phyloP scores from a whole-genome alignment of 2,113 vertebrate genomes.

The Catharus bicknelli region DNA sequence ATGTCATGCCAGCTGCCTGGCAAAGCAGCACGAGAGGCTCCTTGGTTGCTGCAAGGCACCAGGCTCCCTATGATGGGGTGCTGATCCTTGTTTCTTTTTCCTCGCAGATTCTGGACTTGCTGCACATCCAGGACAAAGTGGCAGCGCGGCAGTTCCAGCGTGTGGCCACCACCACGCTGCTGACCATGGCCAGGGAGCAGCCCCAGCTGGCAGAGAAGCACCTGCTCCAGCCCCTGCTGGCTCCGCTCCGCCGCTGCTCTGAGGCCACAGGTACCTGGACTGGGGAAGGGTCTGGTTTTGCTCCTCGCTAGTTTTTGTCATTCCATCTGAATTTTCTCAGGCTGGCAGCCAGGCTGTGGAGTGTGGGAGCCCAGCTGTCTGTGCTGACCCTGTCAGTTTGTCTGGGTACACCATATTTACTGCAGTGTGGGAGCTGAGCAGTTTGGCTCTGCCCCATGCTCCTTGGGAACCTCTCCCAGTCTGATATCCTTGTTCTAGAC shows the following conservation, averaged over 20 bases:
- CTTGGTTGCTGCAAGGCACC: neutral
- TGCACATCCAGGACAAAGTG: slow-evolving; percentile 86
- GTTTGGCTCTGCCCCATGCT: neutral
- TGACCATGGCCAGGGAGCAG: slow-evolving; percentile 79
- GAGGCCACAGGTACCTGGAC: slow-evolving; percentile 56
- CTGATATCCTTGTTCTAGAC: neutral
- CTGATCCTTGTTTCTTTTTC: neutral
- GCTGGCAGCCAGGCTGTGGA: neutral
- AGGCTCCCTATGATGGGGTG: neutral
- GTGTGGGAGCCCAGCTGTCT: neutral
- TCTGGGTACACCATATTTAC: accelerated
- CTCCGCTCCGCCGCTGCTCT: slow-evolving; percentile 76
- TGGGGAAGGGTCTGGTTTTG: accelerated
- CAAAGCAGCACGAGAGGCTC: neutral
- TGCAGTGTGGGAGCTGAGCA: neutral
- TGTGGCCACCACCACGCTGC: slow-evolving; percentile 82
- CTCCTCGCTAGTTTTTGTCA: neutral
- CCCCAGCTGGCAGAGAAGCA: slow-evolving; percentile 77
- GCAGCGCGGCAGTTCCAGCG: slow-evolving; percentile 86
- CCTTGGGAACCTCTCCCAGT: neutral
- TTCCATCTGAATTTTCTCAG: neutral
- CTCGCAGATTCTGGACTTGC: slow-evolving; percentile 85
- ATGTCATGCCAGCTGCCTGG: neutral
- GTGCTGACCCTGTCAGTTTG: accelerated
- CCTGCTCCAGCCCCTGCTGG: slow-evolving; percentile 82